Conservation (phyloP, 2,888 invertebrate genomes). For the Cosmia trapezina region DNA sequence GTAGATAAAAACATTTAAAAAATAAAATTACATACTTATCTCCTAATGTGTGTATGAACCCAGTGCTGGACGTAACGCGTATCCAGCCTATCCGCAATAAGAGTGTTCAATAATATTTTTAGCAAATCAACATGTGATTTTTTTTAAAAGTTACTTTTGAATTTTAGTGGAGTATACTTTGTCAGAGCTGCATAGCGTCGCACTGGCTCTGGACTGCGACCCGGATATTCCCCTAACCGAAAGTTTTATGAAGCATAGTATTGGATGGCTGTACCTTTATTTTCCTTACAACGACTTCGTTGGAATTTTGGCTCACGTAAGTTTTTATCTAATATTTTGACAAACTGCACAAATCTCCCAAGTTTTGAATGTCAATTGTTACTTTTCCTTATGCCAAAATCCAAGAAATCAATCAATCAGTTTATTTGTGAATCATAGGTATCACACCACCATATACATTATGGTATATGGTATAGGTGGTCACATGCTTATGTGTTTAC, state of each 20-base stretch:
- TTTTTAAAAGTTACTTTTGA: not conserved
- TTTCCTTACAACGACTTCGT: conserved; percentile 69
- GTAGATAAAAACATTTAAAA: too few relatives aligned
- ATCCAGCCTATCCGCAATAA: too few relatives aligned
- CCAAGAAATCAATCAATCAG: too few relatives aligned
- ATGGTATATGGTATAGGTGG: too few relatives aligned
- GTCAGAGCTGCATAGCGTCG: conserved; percentile 69
- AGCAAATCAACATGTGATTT: not conserved
- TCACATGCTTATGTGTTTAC: too few relatives aligned
- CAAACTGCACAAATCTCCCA: not conserved
- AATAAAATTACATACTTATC: too few relatives aligned
- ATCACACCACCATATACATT: too few relatives aligned
- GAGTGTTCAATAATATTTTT: not conserved
- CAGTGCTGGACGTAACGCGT: too few relatives aligned
- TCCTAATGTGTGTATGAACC: too few relatives aligned
- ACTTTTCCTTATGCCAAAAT: not conserved
- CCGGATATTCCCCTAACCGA: conserved; percentile 68
- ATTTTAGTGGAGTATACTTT: conserved; percentile 78
- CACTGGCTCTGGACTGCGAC: conserved; percentile 71
- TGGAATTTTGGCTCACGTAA: conserved; percentile 72
- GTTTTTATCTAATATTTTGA: conserved; percentile 1
- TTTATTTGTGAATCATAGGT: too few relatives aligned
- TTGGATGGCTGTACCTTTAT: conserved; percentile 71
- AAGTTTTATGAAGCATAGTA: conserved; percentile 66
- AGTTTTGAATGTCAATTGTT: not conserved